Evolutionary conservation across 2,113 vertebrate species (phyloP).

Genomic region (Etia nguti): DNA sequence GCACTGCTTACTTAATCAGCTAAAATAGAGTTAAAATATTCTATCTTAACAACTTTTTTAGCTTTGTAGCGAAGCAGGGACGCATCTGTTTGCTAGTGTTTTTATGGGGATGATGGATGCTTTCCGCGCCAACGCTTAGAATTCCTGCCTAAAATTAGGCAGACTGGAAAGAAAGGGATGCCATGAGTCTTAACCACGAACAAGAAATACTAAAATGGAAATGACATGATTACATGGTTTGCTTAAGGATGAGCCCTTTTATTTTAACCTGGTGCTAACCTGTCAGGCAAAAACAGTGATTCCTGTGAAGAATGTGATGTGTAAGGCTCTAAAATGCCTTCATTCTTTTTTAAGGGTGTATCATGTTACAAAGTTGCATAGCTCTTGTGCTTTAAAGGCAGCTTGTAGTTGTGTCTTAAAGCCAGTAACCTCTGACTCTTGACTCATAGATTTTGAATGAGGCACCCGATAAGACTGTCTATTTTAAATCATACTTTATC

Average conservation of each 20-base stretch:
- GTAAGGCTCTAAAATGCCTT: neutral
- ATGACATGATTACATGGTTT: constrained; percentile 36
- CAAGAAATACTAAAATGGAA: constrained; percentile 30
- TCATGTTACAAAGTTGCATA: neutral
- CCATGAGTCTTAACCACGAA: constrained; percentile 30
- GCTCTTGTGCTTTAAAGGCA: neutral
- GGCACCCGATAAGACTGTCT: neutral
- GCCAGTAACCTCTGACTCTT: constrained; percentile 17
- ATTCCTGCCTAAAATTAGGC: constrained; percentile 68
- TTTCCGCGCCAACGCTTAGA: constrained; percentile 30
- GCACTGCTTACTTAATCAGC: neutral
- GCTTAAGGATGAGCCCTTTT: constrained; percentile 3
- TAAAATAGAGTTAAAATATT: neutral
- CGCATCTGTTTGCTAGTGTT: neutral
- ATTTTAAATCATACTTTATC: neutral
- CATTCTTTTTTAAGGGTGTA: constrained; percentile 1
- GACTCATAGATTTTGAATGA: constrained; percentile 9
- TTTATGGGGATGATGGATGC: constrained; percentile 26
- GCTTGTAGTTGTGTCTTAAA: constrained; percentile 24
- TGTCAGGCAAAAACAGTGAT: neutral
- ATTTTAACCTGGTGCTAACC: neutral
- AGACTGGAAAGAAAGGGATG: constrained; percentile 47
- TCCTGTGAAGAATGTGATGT: neutral
- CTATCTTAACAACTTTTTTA: neutral
- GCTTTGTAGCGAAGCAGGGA: neutral